Evolutionary conservation across 2,888 invertebrate genomes (phyloP), one percentile per base, ranked within the genome.

Genomic region (Oscheius myriophilus): DNA sequence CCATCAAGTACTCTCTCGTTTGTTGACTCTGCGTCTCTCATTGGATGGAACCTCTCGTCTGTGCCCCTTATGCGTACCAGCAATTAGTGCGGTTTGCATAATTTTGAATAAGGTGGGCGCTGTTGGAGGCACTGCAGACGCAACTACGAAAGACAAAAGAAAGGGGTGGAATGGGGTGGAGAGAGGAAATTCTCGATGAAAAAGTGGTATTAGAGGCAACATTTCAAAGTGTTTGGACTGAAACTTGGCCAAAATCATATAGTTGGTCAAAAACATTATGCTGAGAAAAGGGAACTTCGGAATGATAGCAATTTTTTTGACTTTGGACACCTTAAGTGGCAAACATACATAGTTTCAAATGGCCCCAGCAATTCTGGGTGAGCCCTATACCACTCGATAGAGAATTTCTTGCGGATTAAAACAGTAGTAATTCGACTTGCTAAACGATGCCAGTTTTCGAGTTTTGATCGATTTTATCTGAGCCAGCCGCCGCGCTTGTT

Each of bases 21-120:
- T 23, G 58, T 26, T 46, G 23, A 3, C 39, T 26, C 61, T 61
- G 61, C 46, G 61, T 61, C 61, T 61, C 61, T 39, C 46, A 33
- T 25, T 46, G 61, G 26, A 49, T 46, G 49, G 2, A n/a, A 46
- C 49, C 25, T 61, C 33, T 46, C 23, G 39, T 9, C 23, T 23
- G 26, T 25, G 46, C 33, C 41, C 33, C 46, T 53, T 26, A 18
- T 18, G 63, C 45, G 52, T 63, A 63, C 52, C 39, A 51, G 63
- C 63, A 63, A 63, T 63, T 63, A 63, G 52, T 41, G 42, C 52
- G 52, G 53, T 63, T 63, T 63, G 63, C 63, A 63, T 63, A 63
- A 63, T 53, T 63, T 53, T 63, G 63, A 63, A 63, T 63, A 63
- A 63, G 52, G 63, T 61, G 46, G 25, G 26, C 25, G 26, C 25